Conservation (phyloP, 2,888 invertebrate genomes). For the Anarsia innoxiella region DNA sequence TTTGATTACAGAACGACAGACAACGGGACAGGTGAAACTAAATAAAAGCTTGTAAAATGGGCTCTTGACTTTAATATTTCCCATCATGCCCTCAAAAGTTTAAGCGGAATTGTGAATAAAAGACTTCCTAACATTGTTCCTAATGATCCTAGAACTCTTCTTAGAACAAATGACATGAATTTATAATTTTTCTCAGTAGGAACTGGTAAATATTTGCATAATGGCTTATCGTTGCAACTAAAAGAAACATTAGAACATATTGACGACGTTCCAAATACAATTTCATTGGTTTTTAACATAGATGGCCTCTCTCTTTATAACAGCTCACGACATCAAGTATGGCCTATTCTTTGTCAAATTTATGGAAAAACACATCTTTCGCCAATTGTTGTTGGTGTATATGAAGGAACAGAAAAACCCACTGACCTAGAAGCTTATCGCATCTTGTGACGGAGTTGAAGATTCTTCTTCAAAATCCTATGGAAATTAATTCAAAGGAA, state of each 20-base stretch:
- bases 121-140: neutral
- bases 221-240: neutral
- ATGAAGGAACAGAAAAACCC: conserved; percentile 18
- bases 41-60: no score
- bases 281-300: neutral
- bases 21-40: no score
- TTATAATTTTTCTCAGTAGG: neutral
- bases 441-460: conserved; percentile 8
- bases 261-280: neutral
- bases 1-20: no score
- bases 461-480: conserved; percentile 10
- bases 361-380: neutral
- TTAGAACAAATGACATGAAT: neutral
- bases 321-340: neutral
- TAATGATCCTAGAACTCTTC: neutral
- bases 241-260: neutral
- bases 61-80: neutral
- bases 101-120: neutral
- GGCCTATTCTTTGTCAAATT: neutral
- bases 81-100: neutral
- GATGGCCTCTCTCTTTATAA: neutral
- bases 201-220: neutral
- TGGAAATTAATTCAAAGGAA: conserved; percentile 3
- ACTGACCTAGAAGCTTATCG: conserved; percentile 12
- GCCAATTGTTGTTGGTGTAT: conserved; percentile 19